Conservation (phyloP, 53 echinoderm and acorn worm species). For the Patiria pectinifera region DNA sequence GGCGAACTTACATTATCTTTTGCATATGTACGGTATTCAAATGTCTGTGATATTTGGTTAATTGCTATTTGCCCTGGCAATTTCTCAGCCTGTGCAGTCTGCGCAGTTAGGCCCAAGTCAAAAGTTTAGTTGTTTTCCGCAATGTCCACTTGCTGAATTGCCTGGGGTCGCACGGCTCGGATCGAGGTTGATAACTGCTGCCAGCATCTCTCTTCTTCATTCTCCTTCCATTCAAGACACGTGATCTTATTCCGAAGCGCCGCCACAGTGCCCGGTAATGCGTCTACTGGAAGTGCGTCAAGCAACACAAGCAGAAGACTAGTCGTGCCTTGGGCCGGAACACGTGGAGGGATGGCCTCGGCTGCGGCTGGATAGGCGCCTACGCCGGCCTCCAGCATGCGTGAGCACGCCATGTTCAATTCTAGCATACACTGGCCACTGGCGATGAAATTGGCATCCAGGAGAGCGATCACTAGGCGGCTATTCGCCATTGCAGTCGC, state of each 20-base stretch:
- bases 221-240: constrained; percentile 37
- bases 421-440: constrained; percentile 49
- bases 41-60: no score
- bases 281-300: constrained; percentile 44
- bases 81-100: no score
- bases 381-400: constrained; percentile 10
- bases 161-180: neutral
- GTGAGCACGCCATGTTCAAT: constrained; percentile 43
- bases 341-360: neutral
- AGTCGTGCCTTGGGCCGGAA: neutral
- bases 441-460: constrained; percentile 39
- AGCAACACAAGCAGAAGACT: constrained; percentile 46
- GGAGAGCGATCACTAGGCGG: constrained; percentile 20
- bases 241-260: constrained; percentile 49
- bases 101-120: no score
- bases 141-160: neutral
- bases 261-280: constrained; percentile 30
- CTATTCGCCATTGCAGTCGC: neutral
- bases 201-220: neutral
- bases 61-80: no score
- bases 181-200: neutral
- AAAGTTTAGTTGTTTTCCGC: neutral
- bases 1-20: no score
- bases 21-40: no score
- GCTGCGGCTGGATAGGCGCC: neutral